phyloP scores from a whole-genome alignment of 1,140 invertebrate genomes.

The Myzus persicae region DNA sequence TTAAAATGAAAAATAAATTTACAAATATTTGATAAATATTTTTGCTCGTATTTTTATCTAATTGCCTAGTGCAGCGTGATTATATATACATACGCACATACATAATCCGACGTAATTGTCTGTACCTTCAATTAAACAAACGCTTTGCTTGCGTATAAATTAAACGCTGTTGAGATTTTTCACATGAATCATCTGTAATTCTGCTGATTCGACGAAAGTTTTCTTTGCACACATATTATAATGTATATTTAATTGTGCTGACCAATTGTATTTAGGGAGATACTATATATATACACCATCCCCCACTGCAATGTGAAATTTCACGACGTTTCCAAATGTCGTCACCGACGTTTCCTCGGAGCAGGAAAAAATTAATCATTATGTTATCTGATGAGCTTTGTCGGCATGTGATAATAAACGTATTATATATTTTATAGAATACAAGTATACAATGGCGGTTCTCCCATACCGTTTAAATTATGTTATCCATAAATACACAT shows the following conservation, averaged over 20 bases:
- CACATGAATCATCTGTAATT: background rate
- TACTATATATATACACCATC: background rate
- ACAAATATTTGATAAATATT: background rate
- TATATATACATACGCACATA: background rate
- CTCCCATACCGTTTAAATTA: background rate
- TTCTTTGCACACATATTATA: background rate
- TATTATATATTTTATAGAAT: background rate
- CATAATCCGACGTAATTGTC: background rate
- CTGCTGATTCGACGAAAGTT: background rate
- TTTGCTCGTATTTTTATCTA: background rate
- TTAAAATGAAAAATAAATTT: background rate
- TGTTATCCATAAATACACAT: background rate
- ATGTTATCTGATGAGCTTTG: background rate
- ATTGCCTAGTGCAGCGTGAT: background rate
- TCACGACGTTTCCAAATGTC: conserved; percentile 20
- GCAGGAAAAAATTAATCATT: background rate
- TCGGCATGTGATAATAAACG: background rate
- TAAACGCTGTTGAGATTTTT: background rate
- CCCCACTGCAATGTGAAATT: background rate
- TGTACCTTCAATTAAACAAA: conserved; percentile 32
- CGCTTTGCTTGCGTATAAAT: conserved; percentile 10
- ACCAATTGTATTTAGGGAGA: background rate
- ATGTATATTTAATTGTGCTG: background rate
- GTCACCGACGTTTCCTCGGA: background rate
- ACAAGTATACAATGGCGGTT: background rate